Base-by-base conservation (phyloP, 2,888 invertebrate genomes). In the Cantharis rustica region DNA sequence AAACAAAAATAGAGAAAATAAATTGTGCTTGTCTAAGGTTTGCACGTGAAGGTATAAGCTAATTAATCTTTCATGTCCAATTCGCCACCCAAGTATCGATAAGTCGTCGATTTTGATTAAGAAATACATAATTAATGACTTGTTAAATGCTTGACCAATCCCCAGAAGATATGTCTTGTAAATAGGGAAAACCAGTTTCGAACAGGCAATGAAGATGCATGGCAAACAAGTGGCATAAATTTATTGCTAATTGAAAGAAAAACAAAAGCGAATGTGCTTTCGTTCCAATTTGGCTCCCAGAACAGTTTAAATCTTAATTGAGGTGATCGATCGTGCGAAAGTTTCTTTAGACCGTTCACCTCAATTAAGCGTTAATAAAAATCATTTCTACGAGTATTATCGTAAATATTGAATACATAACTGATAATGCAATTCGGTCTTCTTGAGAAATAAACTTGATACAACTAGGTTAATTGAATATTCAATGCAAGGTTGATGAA, bases 41-140 rank as follows among this genome's bases (percentile, higher is more conserved):
- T 47, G 47, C 47, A 47, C 47, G 47, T 47, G 7, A 23, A 66
- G 10, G 23, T 66, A 23, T n/a, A 66, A 66, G 64, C 20, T 20
- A 23, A 23, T 66, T 66, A 15, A 66, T 66, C 31, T 75, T 75
- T 72, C 69, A 75, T 68, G 75, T 71, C 76, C 69, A 75, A 68
- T 69, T 76, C 71, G 71, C 76, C 73, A 71, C 73, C 76, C 71
- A 76, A 71, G 62, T 70, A 63, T 61, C 31, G 73, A 76, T 76
- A 77, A 73, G 74, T 75, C 66, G 78, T 78, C 75, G 76, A 73
- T 77, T 75, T 74, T 80, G 80, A 80, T 80, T 80, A 78, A 80
- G 78, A 76, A 77, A 73, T 80, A 75, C 77, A 77, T 80, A 78
- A 78, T 80, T 80, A 80, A 77, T 72, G 80, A 73, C 76, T 76